Conservation (phyloP, 2,113 vertebrate species). For the Heteronetta atricapilla region DNA sequence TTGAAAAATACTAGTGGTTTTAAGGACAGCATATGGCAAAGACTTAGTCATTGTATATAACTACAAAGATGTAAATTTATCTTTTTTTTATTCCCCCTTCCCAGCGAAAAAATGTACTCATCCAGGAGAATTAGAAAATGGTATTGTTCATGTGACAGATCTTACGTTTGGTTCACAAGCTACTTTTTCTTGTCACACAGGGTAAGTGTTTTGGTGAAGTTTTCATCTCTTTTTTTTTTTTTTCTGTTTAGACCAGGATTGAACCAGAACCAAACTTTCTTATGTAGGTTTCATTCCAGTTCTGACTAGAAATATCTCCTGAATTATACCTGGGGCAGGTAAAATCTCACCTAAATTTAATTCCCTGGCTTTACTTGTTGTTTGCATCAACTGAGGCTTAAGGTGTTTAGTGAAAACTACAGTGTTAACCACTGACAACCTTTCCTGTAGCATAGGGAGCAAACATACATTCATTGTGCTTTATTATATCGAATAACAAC, state of each 20-base stretch:
- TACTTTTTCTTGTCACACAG: conserved; percentile 48
- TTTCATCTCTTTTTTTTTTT: neutral
- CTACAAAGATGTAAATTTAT: neutral
- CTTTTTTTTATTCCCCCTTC: no score
- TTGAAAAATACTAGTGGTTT: rapidly evolving
- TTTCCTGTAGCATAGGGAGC: neutral
- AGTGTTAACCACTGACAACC: neutral
- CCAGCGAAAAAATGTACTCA: neutral
- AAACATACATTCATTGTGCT: neutral
- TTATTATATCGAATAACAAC: neutral
- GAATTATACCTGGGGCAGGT: neutral
- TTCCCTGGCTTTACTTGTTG: neutral
- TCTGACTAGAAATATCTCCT: neutral
- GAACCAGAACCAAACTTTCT: neutral
- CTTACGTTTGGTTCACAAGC: neutral
- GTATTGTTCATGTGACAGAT: neutral
- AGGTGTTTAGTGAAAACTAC: neutral
- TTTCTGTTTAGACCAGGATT: neutral
- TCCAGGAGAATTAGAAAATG: neutral
- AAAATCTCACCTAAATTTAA: neutral
- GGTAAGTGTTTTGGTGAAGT: conserved; percentile 60
- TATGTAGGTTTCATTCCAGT: neutral
- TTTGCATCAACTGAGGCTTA: neutral
- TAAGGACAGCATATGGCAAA: neutral
- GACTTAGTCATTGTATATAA: neutral